Conservation (phyloP, 2,888 invertebrate species). For the Villa cingulata region DNA sequence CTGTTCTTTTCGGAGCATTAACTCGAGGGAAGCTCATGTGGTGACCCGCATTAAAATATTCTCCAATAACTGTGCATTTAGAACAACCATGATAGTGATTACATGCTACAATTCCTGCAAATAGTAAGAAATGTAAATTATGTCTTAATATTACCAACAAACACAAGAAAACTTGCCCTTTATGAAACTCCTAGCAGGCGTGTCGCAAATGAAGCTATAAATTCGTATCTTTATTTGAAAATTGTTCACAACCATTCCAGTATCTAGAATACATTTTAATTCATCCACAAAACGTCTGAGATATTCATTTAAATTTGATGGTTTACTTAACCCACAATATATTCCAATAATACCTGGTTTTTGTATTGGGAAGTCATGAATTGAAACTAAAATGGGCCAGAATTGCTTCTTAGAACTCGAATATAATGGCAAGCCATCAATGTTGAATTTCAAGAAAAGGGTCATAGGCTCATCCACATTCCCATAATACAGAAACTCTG, state of each 20-base stretch:
- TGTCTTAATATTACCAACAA: too few relatives aligned
- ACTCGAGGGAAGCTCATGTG: neutral
- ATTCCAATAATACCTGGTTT: neutral
- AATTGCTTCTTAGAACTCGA: neutral
- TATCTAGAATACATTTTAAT: neutral
- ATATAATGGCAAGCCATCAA: neutral
- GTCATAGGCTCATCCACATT: too few relatives aligned
- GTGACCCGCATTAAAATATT: neutral
- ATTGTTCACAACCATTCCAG: neutral
- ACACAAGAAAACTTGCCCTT: too few relatives aligned
- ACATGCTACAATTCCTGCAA: too few relatives aligned
- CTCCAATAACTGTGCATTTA: constrained; percentile 1
- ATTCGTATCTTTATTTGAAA: neutral
- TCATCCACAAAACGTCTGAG: neutral
- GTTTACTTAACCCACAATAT: neutral
- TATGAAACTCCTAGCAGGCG: neutral
- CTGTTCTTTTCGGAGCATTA: neutral
- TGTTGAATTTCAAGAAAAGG: neutral
- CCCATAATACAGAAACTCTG: too few relatives aligned
- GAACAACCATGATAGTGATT: constrained; percentile 2
- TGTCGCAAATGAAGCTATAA: neutral
- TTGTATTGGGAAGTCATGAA: neutral
- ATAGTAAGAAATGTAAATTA: too few relatives aligned
- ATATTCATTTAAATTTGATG: neutral
- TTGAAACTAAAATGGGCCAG: neutral